These are phyloP conservation scores for Caenorhabditis drosophilae DNA, from an alignment of 2,888 invertebrate genomes.

Conservation along the genomic window DNA sequence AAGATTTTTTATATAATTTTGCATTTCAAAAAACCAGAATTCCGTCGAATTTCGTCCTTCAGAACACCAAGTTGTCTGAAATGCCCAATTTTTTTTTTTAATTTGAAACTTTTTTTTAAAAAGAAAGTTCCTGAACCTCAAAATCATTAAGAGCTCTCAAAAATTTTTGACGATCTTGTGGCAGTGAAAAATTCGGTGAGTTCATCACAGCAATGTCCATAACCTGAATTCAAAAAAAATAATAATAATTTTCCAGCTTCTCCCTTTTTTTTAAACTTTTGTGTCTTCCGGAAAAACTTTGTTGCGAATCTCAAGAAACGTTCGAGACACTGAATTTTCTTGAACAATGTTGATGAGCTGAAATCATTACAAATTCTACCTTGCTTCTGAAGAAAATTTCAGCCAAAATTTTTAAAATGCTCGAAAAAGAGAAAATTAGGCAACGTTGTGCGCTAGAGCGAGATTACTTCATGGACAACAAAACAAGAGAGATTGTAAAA, in stretches of 20 bases:
- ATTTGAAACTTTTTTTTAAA: too few relatives aligned
- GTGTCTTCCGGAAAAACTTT: constrained; percentile 45
- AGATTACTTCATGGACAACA: too few relatives aligned
- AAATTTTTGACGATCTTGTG: constrained; percentile 35
- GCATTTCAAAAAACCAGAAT: constrained; percentile 59
- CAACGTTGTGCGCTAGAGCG: too few relatives aligned
- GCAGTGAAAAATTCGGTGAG: constrained; percentile 53
- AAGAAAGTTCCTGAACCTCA: too few relatives aligned
- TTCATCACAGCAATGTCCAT: constrained; percentile 58
- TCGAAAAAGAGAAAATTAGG: neutral
- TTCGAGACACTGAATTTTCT: constrained; percentile 46
- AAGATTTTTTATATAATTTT: constrained; percentile 47
- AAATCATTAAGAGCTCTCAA: constrained; percentile 42
- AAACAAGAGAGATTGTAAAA: too few relatives aligned
- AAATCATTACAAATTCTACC: too few relatives aligned
- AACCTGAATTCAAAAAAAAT: too few relatives aligned
- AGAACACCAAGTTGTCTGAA: constrained; percentile 42
- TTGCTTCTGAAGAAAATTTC: too few relatives aligned
- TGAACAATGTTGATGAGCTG: constrained; percentile 61
- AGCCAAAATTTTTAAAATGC: too few relatives aligned
- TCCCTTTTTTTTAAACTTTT: too few relatives aligned
- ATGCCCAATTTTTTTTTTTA: too few relatives aligned
- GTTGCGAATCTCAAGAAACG: constrained; percentile 51
- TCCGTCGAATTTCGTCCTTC: constrained; percentile 45
- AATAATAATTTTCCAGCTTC: too few relatives aligned